Conservation (phyloP, 1,140 invertebrate species). For the Drosophila arizonae region DNA sequence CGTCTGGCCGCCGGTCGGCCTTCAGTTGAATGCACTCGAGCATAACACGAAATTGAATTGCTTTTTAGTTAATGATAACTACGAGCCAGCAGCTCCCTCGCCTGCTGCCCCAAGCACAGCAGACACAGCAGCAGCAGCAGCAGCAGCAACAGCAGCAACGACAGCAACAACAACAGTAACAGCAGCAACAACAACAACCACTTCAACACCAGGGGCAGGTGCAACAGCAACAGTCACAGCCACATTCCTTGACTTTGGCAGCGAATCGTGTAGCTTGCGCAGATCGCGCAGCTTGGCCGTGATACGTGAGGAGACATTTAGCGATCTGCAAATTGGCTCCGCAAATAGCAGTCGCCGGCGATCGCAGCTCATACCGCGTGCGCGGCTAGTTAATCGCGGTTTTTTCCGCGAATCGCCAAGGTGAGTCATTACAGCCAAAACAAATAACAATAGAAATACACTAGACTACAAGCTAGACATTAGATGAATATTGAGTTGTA, state of each 20-base stretch:
- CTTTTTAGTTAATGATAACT: constrained; percentile 51
- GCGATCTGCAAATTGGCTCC: constrained; percentile 85
- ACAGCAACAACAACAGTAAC: neutral
- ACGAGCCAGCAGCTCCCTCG: constrained; percentile 41
- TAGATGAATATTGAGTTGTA: neutral
- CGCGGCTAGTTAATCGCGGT: constrained; percentile 89
- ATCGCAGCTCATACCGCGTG: constrained; percentile 89
- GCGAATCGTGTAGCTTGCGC: constrained; percentile 86
- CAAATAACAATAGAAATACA: constrained; percentile 11
- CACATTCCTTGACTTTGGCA: constrained; percentile 71
- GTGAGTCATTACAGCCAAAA: constrained; percentile 51
- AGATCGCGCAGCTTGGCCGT: constrained; percentile 89
- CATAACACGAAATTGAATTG: constrained; percentile 36
- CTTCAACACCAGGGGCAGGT: constrained; percentile 16
- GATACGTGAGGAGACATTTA: constrained; percentile 89
- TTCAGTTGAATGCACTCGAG: constrained; percentile 35
- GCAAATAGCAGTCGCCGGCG: constrained; percentile 86
- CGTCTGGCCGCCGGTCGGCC: neutral
- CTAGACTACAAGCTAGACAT: constrained; percentile 4
- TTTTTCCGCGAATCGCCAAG: constrained; percentile 85
- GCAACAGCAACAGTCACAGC: constrained; percentile 37
- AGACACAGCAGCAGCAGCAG: constrained; percentile 6
- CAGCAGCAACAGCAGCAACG: constrained; percentile 7
- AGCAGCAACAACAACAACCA: constrained; percentile 4
- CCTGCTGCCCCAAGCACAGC: constrained; percentile 19